These are phyloP conservation scores for Odontamblyopus rebecca DNA, from an alignment of 2,797 vertebrate genomes.

Conservation along the genomic window DNA sequence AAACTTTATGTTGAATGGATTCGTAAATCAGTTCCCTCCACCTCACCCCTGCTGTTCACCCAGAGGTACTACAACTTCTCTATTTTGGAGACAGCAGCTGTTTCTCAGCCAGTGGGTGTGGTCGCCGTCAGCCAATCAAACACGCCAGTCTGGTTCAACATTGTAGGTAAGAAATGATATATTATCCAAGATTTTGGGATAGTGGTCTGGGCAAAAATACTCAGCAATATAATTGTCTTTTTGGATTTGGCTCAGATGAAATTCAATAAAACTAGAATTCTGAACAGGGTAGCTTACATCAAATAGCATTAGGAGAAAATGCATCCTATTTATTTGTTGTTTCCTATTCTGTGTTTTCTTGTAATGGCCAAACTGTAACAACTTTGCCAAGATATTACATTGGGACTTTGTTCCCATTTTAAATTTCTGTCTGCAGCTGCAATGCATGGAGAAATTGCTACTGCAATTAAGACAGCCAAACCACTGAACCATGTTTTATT, in stretches of 20 bases:
- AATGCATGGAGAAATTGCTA: background rate
- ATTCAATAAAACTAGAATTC: background rate
- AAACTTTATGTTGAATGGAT: constrained; percentile 94
- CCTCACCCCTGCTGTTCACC: constrained; percentile 84
- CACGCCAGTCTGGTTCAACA: constrained; percentile 91
- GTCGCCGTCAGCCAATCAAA: constrained; percentile 85
- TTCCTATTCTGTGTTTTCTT: background rate
- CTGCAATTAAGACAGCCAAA: background rate
- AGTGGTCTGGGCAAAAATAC: background rate
- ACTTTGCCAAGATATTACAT: background rate
- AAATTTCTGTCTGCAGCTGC: background rate
- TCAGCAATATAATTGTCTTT: background rate
- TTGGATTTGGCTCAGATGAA: background rate
- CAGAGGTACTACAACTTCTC: constrained; percentile 90
- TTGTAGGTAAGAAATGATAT: constrained; percentile 83
- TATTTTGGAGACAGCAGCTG: constrained; percentile 86
- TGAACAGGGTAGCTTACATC: background rate
- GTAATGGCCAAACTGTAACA: background rate
- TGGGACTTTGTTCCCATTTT: background rate
- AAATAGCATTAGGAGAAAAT: background rate
- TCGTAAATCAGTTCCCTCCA: constrained; percentile 82
- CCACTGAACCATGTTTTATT: constrained; percentile 10
- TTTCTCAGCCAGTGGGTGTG: constrained; percentile 90
- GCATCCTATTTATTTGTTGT: background rate
- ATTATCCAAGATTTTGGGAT: background rate